Evolutionary conservation across 2,797 vertebrate genomes (phyloP).

Genomic region (Aldrovandia affinis): DNA sequence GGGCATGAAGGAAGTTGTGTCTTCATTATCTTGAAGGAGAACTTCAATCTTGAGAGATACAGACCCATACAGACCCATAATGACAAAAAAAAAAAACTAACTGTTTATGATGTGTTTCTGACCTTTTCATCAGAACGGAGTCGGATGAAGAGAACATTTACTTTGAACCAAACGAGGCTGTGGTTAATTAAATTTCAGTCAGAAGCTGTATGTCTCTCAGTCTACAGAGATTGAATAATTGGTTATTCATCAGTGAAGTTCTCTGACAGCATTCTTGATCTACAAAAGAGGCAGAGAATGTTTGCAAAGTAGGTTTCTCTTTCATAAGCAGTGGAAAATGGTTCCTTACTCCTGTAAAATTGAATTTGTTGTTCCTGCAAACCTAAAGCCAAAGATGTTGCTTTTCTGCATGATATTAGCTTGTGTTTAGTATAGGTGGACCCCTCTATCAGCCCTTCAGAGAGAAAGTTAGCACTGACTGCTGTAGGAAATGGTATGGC

Average conservation of each 20-base stretch:
- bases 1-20: too few species aligned
- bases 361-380: not conserved
- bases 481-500: not conserved
- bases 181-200: not conserved
- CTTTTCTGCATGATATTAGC: not conserved
- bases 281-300: not conserved
- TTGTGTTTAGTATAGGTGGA: not conserved
- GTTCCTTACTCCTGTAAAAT: not conserved
- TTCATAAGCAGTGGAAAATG: not conserved
- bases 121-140: not conserved
- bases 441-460: not conserved
- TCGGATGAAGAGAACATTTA: not conserved
- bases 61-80: too few species aligned
- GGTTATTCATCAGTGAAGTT: not conserved
- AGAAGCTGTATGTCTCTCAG: not conserved
- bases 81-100: too few species aligned
- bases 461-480: not conserved
- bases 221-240: not conserved
- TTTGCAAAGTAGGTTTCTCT: not conserved
- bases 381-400: not conserved
- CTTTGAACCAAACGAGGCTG: not conserved
- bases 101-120: not conserved
- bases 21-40: too few species aligned
- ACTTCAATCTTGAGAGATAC: too few species aligned
- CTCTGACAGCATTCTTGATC: slow-evolving; percentile 4